These are phyloP conservation scores for Anaspis maculata DNA, from an alignment of 2,888 invertebrate species.

Conservation along the genomic window DNA sequence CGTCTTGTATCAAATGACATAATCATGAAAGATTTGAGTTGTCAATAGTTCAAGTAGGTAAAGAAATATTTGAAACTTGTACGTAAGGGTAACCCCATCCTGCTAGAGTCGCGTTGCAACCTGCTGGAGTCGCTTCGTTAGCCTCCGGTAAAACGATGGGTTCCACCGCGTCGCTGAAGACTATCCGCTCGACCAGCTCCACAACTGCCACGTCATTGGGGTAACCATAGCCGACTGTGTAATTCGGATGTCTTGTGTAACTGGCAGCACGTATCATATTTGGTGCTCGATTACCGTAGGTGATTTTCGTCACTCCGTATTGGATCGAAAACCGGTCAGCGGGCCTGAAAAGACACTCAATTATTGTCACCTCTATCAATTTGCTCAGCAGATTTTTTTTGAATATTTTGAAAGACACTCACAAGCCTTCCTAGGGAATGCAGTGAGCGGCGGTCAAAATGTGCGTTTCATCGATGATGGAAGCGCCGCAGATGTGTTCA, in stretches of 20 bases:
- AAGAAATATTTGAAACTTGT: no score
- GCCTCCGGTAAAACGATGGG: conserved; percentile 18
- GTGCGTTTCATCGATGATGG: not conserved
- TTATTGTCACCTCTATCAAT: no score
- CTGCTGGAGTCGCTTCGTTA: conserved; percentile 12
- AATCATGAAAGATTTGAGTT: no score
- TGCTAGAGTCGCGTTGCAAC: conserved; percentile 13
- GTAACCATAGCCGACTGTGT: not conserved
- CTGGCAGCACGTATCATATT: not conserved
- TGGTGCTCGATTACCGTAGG: not conserved
- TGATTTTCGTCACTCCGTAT: not conserved
- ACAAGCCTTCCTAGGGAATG: not conserved
- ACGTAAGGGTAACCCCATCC: conserved; percentile 25
- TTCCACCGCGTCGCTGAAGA: conserved; percentile 5
- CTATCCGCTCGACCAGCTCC: not conserved
- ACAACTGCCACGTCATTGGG: not conserved
- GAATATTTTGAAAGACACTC: no score
- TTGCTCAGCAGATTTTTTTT: no score
- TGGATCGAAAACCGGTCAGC: not conserved
- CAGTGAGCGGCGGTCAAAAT: not conserved
- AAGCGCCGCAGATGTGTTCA: not conserved
- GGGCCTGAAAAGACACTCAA: no score
- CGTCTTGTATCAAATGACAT: no score
- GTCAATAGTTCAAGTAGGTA: no score
- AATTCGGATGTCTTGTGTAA: not conserved